A percentile compares a stretch with the other conserved stretches of the same genome.
Evolutionary conservation across 2,797 vertebrate genomes (phyloP).

Genomic region (Anomalospiza imberbis): DNA sequence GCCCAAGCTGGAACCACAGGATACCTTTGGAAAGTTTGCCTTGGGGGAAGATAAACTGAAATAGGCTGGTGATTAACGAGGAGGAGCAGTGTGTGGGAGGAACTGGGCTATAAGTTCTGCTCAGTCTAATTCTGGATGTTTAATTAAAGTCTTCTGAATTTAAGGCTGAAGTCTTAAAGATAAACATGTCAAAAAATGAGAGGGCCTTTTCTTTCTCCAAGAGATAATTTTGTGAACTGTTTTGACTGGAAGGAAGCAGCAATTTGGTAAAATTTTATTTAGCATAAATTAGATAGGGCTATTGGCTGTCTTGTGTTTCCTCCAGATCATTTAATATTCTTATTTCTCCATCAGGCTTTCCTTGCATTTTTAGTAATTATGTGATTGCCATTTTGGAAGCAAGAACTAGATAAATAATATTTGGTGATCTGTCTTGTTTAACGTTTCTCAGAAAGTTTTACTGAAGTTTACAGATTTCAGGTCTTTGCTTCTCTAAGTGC

Average conservation of each 20-base stretch:
- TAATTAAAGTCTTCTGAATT: constrained; percentile 24
- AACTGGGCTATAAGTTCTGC: background rate
- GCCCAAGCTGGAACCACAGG: background rate
- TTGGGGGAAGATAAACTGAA: background rate
- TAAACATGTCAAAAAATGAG: background rate
- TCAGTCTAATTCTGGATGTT: background rate
- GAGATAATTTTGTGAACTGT: background rate
- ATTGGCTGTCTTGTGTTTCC: background rate
- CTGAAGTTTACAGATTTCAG: background rate
- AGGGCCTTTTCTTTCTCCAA: background rate
- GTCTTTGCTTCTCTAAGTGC: background rate
- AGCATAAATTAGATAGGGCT: background rate
- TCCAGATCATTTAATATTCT: background rate
- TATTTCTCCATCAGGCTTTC: background rate
- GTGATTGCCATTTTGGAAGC: background rate
- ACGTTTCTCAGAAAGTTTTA: background rate
- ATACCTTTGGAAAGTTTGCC: background rate
- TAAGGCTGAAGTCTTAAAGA: background rate
- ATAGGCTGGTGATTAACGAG: background rate
- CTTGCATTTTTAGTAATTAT: background rate
- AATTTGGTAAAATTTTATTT: background rate
- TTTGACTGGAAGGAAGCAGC: background rate
- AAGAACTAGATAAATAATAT: background rate
- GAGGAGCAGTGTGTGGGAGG: background rate
- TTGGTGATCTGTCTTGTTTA: background rate